These are phyloP conservation scores for Eumaeus atala DNA, from an alignment of 1,140 invertebrate genomes.

Conservation along the genomic window DNA sequence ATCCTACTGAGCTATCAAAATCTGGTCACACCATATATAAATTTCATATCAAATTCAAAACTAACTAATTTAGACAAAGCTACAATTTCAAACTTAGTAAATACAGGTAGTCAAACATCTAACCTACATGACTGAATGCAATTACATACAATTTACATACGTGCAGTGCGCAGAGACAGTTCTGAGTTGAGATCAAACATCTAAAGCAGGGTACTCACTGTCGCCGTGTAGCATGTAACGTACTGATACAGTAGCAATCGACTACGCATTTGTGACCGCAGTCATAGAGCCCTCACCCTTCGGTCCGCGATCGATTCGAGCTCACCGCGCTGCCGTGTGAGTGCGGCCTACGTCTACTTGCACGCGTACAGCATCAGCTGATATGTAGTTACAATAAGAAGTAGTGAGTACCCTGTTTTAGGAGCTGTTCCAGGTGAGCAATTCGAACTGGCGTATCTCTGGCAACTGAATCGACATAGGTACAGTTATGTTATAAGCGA, in stretches of 20 bases:
- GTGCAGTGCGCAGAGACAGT: constrained; percentile 6
- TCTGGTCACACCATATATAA: not conserved
- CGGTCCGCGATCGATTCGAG: too few species aligned
- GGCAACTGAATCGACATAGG: constrained; percentile 2
- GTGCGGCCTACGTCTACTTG: too few species aligned
- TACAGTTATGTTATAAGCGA: constrained; percentile 27
- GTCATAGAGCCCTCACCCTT: too few species aligned
- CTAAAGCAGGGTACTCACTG: not conserved
- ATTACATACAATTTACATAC: constrained; percentile 6
- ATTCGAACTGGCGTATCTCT: constrained; percentile 8
- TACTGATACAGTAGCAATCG: too few species aligned
- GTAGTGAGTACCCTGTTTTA: too few species aligned
- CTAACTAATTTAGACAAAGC: constrained; percentile 6
- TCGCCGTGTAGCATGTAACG: too few species aligned
- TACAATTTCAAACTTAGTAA: constrained; percentile 2
- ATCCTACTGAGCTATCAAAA: constrained; percentile 3
- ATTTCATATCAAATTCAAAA: not conserved
- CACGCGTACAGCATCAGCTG: too few species aligned
- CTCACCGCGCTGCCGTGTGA: too few species aligned
- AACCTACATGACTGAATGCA: constrained; percentile 6
- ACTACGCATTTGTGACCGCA: too few species aligned
- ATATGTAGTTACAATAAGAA: too few species aligned
- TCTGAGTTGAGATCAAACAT: constrained; percentile 6
- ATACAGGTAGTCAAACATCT: not conserved
- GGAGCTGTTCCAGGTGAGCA: constrained; percentile 11